These are phyloP conservation scores for Bothrops jararaca DNA, from an alignment of 2,113 vertebrate species.

Conservation along the genomic window DNA sequence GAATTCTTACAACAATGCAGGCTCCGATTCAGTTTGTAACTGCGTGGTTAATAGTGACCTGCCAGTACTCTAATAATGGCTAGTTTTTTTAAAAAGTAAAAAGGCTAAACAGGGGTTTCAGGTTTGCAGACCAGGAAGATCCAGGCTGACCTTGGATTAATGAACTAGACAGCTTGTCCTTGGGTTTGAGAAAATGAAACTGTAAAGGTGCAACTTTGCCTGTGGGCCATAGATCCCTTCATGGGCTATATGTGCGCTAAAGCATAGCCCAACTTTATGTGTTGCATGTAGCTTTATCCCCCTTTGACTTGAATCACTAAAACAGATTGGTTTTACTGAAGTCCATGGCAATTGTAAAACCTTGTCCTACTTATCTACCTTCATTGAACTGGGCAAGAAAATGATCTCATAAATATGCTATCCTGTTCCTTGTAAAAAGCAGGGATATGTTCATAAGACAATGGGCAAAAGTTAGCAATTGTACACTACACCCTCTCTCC, in stretches of 20 bases:
- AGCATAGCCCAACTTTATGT: neutral
- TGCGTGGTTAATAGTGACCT: neutral
- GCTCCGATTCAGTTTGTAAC: neutral
- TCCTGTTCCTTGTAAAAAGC: neutral
- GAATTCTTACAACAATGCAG: neutral
- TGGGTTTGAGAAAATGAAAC: neutral
- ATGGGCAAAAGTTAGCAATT: neutral
- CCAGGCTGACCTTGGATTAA: neutral
- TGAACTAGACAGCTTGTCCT: neutral
- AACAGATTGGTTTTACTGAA: neutral
- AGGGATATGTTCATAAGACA: neutral
- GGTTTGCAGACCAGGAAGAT: neutral
- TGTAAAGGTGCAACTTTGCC: neutral
- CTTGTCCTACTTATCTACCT: neutral
- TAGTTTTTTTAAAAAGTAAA: neutral
- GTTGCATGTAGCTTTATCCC: neutral
- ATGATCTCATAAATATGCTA: neutral
- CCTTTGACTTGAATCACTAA: neutral
- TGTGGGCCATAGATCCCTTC: neutral
- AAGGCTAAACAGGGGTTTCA: neutral
- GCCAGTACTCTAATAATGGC: neutral
- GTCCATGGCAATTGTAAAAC: no score
- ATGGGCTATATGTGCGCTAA: neutral
- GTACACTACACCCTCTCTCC: neutral
- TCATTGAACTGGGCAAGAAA: neutral